These are phyloP conservation scores for pig (Sus scrofa) DNA, from an alignment of 2,113 vertebrate species.

Conservation along the genomic window DNA sequence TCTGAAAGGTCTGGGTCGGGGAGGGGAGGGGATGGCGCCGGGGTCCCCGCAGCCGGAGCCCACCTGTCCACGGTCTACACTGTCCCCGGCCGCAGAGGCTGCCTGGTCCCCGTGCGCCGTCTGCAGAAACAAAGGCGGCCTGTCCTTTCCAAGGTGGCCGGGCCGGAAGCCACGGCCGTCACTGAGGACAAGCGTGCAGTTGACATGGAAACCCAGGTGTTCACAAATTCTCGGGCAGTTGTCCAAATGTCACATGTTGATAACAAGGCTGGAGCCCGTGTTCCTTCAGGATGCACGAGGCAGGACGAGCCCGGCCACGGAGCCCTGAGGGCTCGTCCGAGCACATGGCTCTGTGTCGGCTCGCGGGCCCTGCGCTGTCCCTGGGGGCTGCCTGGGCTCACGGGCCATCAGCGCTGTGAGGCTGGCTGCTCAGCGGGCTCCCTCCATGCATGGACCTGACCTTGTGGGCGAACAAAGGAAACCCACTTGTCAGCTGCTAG, in stretches of 20 bases:
- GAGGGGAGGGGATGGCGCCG: no score
- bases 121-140: constrained; percentile 40
- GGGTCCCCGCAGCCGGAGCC: background rate
- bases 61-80: fast-evolving
- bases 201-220: constrained; percentile 78
- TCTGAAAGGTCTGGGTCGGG: fast-evolving
- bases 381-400: fast-evolving
- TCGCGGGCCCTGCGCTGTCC: fast-evolving
- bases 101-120: fast-evolving
- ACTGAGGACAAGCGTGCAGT: constrained; percentile 54
- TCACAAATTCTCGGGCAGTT: constrained; percentile 64
- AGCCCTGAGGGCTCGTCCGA: constrained; percentile 64
- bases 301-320: constrained; percentile 59
- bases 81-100: fast-evolving
- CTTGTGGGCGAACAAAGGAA: background rate
- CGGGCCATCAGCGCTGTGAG: fast-evolving
- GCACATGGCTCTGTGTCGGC: constrained; percentile 28
- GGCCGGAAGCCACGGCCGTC: constrained; percentile 47
- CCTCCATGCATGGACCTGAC: fast-evolving
- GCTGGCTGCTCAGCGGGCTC: fast-evolving
- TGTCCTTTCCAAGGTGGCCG: background rate
- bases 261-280: constrained; percentile 71
- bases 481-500: background rate
- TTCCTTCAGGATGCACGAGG: constrained; percentile 58
- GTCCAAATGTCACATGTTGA: constrained; percentile 75